Conservation (phyloP, 92 coral and sea anemone genomes). For the Parazoanthus swiftii region DNA sequence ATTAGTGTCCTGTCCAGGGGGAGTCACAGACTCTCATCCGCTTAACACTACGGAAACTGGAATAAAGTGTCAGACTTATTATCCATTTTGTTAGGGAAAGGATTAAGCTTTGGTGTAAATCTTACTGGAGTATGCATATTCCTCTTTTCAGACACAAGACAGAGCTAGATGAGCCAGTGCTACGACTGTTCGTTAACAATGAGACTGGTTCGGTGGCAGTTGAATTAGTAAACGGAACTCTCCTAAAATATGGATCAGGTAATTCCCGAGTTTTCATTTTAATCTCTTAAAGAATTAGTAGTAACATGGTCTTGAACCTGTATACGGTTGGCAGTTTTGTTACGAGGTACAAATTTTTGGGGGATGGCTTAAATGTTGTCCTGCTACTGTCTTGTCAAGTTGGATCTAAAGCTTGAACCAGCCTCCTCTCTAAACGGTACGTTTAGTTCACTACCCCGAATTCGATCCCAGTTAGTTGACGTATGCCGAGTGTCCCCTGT, state of each 20-base stretch:
- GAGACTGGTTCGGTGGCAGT: constrained; percentile 73
- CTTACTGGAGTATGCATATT: too few species aligned
- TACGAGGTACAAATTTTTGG: not conserved
- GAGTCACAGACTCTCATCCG: too few species aligned
- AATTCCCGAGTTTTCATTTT: not conserved
- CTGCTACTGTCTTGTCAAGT: not conserved
- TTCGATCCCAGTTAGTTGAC: not conserved
- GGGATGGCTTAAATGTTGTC: too few species aligned
- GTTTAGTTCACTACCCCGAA: too few species aligned
- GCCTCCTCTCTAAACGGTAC: not conserved
- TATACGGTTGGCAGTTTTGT: too few species aligned
- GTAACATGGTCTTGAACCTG: not conserved
- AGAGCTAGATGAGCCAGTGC: constrained; percentile 70
- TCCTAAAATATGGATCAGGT: constrained; percentile 77
- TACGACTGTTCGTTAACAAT: constrained; percentile 66
- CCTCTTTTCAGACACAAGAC: constrained; percentile 51
- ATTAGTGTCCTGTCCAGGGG: too few species aligned
- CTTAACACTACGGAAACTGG: too few species aligned
- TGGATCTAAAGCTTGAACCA: not conserved
- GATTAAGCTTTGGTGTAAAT: too few species aligned
- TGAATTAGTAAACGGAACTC: constrained; percentile 70
- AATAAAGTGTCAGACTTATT: too few species aligned
- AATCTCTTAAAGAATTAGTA: not conserved
- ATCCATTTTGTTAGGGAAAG: too few species aligned
- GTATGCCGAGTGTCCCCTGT: not conserved